Percentiles rank a stretch among this genome's conserved stretches.
Conservation (phyloP, 2,113 vertebrate species). For the human (Homo sapiens) region DNA sequence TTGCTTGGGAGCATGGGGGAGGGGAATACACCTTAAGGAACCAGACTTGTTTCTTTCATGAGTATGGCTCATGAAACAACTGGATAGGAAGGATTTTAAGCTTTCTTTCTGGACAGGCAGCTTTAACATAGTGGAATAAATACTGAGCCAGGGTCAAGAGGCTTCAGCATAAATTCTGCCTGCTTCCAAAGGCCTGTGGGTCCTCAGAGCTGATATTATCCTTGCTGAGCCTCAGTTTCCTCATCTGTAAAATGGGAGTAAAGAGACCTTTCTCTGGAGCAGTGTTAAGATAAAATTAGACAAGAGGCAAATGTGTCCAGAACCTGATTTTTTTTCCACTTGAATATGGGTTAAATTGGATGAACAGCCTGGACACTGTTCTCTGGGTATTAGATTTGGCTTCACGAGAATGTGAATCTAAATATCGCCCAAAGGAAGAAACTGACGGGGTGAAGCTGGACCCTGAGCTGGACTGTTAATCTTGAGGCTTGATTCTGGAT, state of each 20-base stretch:
- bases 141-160: neutral
- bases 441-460: neutral
- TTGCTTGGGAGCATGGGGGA: neutral
- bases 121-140: neutral
- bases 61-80: neutral
- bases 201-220: neutral
- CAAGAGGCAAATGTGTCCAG: neutral
- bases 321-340: neutral
- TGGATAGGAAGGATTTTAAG: neutral
- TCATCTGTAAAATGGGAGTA: neutral
- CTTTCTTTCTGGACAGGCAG: neutral
- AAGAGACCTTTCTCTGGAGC: neutral
- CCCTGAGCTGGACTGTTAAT: neutral
- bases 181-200: neutral
- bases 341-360: neutral
- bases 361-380: neutral
- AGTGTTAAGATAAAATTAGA: neutral
- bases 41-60: neutral
- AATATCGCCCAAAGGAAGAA: neutral
- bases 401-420: neutral
- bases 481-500: neutral
- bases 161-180: neutral
- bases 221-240: neutral
- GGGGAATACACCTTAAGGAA: too few relatives aligned
- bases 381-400: neutral